These are phyloP conservation scores for Myodes glareolus DNA, from an alignment of 2,113 vertebrate species.

Conservation along the genomic window DNA sequence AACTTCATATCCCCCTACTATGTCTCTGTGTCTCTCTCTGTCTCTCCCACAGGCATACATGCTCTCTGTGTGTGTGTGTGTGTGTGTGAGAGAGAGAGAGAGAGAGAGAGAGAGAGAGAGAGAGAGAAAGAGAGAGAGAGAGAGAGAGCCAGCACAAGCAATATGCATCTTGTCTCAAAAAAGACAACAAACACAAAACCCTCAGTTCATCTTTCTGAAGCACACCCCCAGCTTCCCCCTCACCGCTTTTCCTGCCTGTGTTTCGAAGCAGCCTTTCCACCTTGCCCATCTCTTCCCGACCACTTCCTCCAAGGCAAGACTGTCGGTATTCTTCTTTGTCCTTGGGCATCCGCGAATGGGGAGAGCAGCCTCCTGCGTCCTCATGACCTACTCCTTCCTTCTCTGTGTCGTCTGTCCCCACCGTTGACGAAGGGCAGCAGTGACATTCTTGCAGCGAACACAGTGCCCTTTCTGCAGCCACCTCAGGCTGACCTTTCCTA, in stretches of 20 bases:
- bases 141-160: background rate
- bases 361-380: background rate
- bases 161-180: background rate
- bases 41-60: background rate
- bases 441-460: background rate
- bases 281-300: background rate
- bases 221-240: background rate
- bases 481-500: slow-evolving; percentile 16
- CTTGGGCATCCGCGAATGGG: background rate
- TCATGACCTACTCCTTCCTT: background rate
- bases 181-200: background rate
- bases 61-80: no score
- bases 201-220: background rate
- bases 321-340: fast-evolving
- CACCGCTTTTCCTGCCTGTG: background rate
- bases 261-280: background rate
- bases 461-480: slow-evolving; percentile 42
- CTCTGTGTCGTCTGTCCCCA: background rate
- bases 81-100: no score
- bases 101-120: background rate
- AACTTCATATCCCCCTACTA: background rate
- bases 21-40: background rate
- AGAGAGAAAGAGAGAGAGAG: no score
- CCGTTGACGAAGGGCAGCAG: background rate
- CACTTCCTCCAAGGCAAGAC: background rate